Evolutionary conservation across 2,797 vertebrate genomes (phyloP).

Genomic region (Channa striata): DNA sequence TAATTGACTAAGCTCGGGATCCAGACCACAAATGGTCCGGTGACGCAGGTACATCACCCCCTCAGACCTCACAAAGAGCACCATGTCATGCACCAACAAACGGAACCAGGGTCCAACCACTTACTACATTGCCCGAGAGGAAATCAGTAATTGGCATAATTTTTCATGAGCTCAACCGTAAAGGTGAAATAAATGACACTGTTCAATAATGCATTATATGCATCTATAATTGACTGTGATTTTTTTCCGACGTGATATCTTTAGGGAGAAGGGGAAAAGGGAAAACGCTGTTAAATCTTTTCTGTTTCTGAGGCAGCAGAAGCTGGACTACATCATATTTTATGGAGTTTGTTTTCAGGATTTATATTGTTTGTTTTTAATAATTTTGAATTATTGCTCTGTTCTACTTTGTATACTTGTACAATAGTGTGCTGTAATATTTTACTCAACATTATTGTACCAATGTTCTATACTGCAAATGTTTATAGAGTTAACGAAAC

Average conservation of each 20-base stretch:
- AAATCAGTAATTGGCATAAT: slow-evolving; percentile 95
- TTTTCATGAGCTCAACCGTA: slow-evolving; percentile 93
- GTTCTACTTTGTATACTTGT: not conserved
- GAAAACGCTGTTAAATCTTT: slow-evolving; percentile 77
- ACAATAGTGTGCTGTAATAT: not conserved
- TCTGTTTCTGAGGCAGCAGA: slow-evolving; percentile 56
- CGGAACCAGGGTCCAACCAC: slow-evolving; percentile 76
- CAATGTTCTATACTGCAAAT: not conserved
- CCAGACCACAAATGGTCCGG: slow-evolving; percentile 51
- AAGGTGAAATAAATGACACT: slow-evolving; percentile 93
- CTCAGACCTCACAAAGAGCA: slow-evolving; percentile 69
- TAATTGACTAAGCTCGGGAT: slow-evolving; percentile 66
- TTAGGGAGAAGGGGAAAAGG: slow-evolving; percentile 48
- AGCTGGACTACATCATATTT: slow-evolving; percentile 6
- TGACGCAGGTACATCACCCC: slow-evolving; percentile 60
- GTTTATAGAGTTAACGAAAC: not conserved
- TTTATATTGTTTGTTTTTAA: not conserved
- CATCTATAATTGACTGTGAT: slow-evolving; percentile 92
- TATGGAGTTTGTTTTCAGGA: not conserved
- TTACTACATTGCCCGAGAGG: slow-evolving; percentile 87
- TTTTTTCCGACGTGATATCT: slow-evolving; percentile 57
- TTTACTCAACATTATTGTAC: not conserved
- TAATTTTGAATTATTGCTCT: not conserved
- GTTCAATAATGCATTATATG: slow-evolving; percentile 94
- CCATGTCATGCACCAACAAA: slow-evolving; percentile 80